phyloP scores from a whole-genome alignment of 2,797 vertebrate species.

The Gobio occitaniae region DNA sequence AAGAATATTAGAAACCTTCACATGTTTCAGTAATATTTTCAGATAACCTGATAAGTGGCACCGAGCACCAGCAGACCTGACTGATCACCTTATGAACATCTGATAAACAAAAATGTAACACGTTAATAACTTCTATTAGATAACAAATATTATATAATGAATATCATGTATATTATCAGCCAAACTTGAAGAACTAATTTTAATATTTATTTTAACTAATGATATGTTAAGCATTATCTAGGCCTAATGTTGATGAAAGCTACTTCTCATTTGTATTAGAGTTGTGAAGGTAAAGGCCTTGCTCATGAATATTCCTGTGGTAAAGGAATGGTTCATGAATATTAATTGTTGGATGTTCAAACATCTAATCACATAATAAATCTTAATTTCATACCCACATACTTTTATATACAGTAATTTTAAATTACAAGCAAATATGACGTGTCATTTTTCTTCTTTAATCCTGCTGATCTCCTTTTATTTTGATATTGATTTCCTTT shows the following conservation, averaged over 20 bases:
- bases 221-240: not conserved
- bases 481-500: not conserved
- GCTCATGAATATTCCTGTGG: not conserved
- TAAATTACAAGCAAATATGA: not conserved
- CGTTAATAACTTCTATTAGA: not conserved
- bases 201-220: not conserved
- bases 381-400: not conserved
- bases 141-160: not conserved
- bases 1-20: not conserved
- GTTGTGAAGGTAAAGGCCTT: not conserved
- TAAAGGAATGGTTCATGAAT: not conserved
- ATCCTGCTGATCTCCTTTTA: not conserved
- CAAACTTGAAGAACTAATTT: not conserved
- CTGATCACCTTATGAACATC: slow-evolving; percentile 2
- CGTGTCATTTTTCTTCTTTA: not conserved
- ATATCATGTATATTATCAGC: not conserved
- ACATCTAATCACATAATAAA: not conserved
- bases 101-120: not conserved
- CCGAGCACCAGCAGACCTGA: not conserved
- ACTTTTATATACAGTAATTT: not conserved
- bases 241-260: not conserved
- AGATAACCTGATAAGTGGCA: not conserved
- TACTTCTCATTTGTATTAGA: not conserved
- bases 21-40: slow-evolving; percentile 11
- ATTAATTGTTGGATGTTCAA: not conserved